Percentiles rank a stretch among this genome's conserved stretches.
These are phyloP conservation scores for Diglossa cyanea DNA, from an alignment of 2,797 vertebrate genomes.

Conservation along the genomic window DNA sequence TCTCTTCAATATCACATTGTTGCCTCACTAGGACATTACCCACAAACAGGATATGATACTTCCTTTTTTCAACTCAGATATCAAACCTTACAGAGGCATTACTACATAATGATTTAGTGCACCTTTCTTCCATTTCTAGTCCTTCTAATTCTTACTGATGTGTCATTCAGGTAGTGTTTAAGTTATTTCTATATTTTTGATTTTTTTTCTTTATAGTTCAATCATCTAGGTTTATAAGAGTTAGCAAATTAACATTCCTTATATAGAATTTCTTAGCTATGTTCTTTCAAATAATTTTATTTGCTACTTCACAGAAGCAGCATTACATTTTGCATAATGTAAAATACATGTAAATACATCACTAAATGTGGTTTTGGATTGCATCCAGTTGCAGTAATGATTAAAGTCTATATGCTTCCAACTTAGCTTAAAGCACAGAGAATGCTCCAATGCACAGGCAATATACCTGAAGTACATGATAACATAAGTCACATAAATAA, in stretches of 20 bases:
- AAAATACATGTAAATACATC: neutral
- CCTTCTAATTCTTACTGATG: neutral
- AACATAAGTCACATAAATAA: neutral
- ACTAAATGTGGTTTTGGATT: neutral
- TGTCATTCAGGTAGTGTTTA: neutral
- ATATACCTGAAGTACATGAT: neutral
- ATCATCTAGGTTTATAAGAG: neutral
- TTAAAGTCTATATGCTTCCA: neutral
- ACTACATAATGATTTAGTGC: neutral
- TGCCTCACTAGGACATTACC: neutral
- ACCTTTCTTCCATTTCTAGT: neutral
- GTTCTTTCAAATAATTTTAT: neutral
- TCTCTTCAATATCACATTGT: neutral
- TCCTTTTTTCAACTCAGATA: neutral
- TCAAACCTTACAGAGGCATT: neutral
- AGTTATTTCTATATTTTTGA: neutral
- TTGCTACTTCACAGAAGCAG: neutral
- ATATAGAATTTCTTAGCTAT: neutral
- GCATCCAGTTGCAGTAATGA: neutral
- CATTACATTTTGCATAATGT: neutral
- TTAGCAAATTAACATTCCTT: neutral
- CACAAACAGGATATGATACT: neutral
- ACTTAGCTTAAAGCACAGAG: neutral
- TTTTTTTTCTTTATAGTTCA: neutral
- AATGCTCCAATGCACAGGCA: neutral